These are phyloP conservation scores for Perca fluviatilis DNA, from an alignment of 2,113 vertebrate genomes.

Conservation along the genomic window DNA sequence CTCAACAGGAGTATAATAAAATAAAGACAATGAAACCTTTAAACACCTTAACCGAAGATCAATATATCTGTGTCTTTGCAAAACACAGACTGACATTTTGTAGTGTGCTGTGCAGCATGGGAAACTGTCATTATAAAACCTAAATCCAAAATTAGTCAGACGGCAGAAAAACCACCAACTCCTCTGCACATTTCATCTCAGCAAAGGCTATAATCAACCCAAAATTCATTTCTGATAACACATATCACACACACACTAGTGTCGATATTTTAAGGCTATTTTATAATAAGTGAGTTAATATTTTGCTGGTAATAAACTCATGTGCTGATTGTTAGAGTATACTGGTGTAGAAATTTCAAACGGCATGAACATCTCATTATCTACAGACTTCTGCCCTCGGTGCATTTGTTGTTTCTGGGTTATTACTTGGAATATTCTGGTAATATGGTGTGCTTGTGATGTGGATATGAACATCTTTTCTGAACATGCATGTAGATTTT, in stretches of 20 bases:
- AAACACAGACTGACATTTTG: constrained; percentile 11
- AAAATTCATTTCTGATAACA: not conserved
- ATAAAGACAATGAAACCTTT: constrained; percentile 19
- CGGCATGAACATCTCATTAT: not conserved
- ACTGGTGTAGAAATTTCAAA: not conserved
- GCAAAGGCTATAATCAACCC: constrained; percentile 5
- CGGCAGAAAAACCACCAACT: not conserved
- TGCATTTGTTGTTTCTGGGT: not conserved
- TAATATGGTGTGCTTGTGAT: not conserved
- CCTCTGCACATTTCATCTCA: constrained; percentile 23
- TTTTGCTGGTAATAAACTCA: not conserved
- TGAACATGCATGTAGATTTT: not conserved
- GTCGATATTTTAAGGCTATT: constrained; percentile 18
- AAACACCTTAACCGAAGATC: constrained; percentile 17
- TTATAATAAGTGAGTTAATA: not conserved
- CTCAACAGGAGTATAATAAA: constrained; percentile 27
- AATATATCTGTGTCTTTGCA: constrained; percentile 8
- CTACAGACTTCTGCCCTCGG: not conserved
- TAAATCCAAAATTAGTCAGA: constrained; percentile 13
- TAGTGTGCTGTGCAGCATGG: not conserved
- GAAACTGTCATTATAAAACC: not conserved
- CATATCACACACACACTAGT: not conserved
- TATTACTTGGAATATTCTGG: not conserved
- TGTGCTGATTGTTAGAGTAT: not conserved
- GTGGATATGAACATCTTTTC: constrained; percentile 13